Evolutionary conservation across 2,888 invertebrate genomes (phyloP).

Genomic region (Bugula neritina): DNA sequence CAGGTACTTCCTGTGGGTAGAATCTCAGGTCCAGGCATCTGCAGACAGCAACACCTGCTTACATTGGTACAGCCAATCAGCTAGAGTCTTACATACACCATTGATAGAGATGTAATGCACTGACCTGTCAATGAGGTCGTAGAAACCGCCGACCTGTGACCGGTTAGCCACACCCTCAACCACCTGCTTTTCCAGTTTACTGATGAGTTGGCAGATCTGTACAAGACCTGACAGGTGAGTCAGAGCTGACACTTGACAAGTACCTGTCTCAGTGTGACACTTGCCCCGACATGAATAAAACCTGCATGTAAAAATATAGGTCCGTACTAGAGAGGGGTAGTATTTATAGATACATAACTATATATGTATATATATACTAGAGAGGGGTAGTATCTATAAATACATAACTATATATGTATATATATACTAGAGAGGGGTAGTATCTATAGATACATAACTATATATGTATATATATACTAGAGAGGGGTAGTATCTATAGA

Average conservation of each 20-base stretch:
- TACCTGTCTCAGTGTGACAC: not conserved
- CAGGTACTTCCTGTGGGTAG: not conserved
- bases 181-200: not conserved
- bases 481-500: too few species aligned
- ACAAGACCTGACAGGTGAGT: not conserved
- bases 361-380: not conserved
- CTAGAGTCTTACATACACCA: too few species aligned
- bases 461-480: not conserved
- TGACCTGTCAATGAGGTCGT: conserved; percentile 20
- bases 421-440: not conserved
- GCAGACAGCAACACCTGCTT: too few species aligned
- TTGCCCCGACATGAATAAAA: not conserved
- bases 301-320: not conserved
- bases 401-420: not conserved
- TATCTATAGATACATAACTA: not conserved
- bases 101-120: too few species aligned
- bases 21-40: not conserved
- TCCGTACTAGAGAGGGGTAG: not conserved
- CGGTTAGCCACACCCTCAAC: not conserved
- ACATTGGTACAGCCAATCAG: not conserved
- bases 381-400: not conserved
- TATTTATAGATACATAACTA: not conserved
- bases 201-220: conserved; percentile 1
- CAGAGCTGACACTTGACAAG: not conserved
- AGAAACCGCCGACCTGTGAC: not conserved